Conservation (phyloP, 2,888 invertebrate genomes). For the Caenorhabditis afra region DNA sequence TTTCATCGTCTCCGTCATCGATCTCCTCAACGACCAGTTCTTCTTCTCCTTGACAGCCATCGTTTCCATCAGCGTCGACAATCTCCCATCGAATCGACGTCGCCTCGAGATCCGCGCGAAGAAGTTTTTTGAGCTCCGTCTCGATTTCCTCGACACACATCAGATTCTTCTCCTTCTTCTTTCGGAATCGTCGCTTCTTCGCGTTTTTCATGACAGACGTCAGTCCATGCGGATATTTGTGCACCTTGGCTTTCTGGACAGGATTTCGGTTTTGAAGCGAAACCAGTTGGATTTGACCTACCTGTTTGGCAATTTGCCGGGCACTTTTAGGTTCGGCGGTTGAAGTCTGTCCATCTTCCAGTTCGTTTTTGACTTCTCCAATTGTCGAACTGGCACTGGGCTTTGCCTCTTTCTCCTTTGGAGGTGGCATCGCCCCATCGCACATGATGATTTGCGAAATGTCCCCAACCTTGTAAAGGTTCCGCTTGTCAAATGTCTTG, state of each 20-base stretch:
- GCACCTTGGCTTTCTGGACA: constrained; percentile 23
- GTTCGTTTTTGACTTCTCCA: neutral
- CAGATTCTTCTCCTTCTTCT: constrained; percentile 36
- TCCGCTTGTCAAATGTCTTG: constrained; percentile 35
- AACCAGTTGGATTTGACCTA: no score
- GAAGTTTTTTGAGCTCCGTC: constrained; percentile 19
- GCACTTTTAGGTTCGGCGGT: constrained; percentile 9
- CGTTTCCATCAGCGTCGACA: constrained; percentile 29
- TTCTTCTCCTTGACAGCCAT: neutral
- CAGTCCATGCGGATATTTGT: constrained; percentile 32
- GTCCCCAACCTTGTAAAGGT: constrained; percentile 30
- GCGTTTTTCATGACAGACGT: constrained; percentile 41
- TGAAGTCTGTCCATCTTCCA: neutral
- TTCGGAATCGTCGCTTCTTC: constrained; percentile 89
- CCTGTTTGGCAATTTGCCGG: constrained; percentile 26
- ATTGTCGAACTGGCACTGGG: no score
- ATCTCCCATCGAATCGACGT: constrained; percentile 35
- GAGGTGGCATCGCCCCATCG: constrained; percentile 5
- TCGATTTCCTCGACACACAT: constrained; percentile 40
- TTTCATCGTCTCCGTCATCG: constrained; percentile 10
- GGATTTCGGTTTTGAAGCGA: no score
- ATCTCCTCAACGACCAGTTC: neutral
- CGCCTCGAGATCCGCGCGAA: constrained; percentile 30
- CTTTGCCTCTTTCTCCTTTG: neutral
- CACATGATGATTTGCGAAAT: constrained; percentile 47